Conservation (phyloP, 2,888 invertebrate genomes). For the Choristoneura rosaceana region DNA sequence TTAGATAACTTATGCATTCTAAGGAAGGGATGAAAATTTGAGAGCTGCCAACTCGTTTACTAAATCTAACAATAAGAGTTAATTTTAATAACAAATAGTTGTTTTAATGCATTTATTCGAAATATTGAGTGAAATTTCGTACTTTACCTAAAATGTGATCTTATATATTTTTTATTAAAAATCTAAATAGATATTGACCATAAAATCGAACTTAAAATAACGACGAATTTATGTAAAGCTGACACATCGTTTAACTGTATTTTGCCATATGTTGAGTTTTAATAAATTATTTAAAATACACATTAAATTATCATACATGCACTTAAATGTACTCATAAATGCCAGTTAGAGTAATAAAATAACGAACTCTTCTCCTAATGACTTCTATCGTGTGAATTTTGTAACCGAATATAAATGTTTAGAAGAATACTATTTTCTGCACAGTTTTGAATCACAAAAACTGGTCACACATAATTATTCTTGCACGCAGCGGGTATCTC, state of each 20-base stretch:
- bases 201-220: background rate
- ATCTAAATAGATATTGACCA: background rate
- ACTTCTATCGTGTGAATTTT: background rate
- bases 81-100: slow-evolving; percentile 31
- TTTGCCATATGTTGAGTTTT: slow-evolving; percentile 25
- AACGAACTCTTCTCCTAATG: background rate
- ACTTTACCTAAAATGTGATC: background rate
- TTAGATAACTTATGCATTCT: no score
- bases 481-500: no score
- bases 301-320: slow-evolving; percentile 9
- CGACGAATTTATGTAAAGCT: slow-evolving; percentile 21
- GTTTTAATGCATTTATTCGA: slow-evolving; percentile 52
- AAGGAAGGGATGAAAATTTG: no score
- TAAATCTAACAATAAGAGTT: slow-evolving; percentile 16
- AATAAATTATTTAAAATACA: slow-evolving; percentile 11
- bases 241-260: slow-evolving; percentile 1
- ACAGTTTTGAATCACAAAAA: background rate
- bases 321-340: slow-evolving; percentile 7
- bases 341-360: background rate
- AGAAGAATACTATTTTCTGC: slow-evolving; percentile 2
- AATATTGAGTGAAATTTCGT: slow-evolving; percentile 24
- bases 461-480: background rate
- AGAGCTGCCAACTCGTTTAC: background rate
- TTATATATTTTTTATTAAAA: background rate
- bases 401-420: background rate